Percentiles rank a stretch among this genome's conserved stretches.
phyloP scores from a whole-genome alignment of 1,140 invertebrate genomes.

The Drosophila paulistorum region DNA sequence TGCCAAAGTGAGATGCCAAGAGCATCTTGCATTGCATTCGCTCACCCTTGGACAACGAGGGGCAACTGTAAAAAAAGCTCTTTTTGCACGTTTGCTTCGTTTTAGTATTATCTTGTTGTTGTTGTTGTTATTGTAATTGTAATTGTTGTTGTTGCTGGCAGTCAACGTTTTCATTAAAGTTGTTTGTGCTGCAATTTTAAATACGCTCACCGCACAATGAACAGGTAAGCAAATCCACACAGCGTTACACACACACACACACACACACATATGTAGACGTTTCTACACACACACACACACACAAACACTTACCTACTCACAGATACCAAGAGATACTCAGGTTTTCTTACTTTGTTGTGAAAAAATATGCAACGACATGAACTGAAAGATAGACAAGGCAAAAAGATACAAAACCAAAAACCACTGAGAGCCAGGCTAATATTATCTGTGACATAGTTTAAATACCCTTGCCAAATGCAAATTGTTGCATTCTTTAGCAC shows the following conservation, averaged over 20 bases:
- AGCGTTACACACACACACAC: slow-evolving; percentile 10
- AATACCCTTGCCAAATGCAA: neutral
- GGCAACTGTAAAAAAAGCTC: slow-evolving; percentile 56
- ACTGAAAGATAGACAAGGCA: slow-evolving; percentile 15
- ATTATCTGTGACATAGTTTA: neutral
- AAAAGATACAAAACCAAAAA: neutral
- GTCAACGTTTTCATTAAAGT: slow-evolving; percentile 75
- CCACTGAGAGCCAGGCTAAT: neutral
- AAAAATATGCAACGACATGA: slow-evolving; percentile 72
- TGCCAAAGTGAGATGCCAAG: slow-evolving; percentile 13
- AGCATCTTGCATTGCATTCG: slow-evolving; percentile 38
- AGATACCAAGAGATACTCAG: slow-evolving; percentile 22
- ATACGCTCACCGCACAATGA: slow-evolving; percentile 69
- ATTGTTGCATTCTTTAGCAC: no score
- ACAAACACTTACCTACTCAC: slow-evolving; percentile 29
- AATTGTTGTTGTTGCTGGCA: slow-evolving; percentile 56
- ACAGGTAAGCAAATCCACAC: slow-evolving; percentile 69
- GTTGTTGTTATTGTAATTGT: slow-evolving; percentile 18
- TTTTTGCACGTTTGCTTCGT: slow-evolving; percentile 59
- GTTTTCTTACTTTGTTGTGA: slow-evolving; percentile 50
- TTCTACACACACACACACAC: slow-evolving; percentile 12
- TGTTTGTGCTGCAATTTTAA: slow-evolving; percentile 80
- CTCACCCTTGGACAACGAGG: slow-evolving; percentile 20
- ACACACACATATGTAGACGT: slow-evolving; percentile 3
- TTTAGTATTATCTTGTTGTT: slow-evolving; percentile 35